Base-by-base conservation (phyloP, 2,888 invertebrate genomes). In the Mystacides longicornis region DNA sequence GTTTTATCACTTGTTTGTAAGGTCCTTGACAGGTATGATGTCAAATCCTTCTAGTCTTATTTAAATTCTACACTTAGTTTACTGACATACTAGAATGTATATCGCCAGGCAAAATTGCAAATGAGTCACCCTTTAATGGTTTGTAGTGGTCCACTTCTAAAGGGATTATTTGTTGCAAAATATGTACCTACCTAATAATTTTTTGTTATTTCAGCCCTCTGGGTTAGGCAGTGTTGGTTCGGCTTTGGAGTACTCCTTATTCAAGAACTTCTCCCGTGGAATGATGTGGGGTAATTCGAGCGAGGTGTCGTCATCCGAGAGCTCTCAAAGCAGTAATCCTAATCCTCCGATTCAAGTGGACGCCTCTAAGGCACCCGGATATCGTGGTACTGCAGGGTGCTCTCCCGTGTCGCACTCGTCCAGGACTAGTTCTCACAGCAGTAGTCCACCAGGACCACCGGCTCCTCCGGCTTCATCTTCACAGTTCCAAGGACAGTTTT, bases 351-450 rank as follows among this genome's bases (percentile, higher is more conserved):
- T 71, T 48, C 73, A 72, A 31, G 91, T 86, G 59, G 93, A 93
- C 73, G 89, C 87, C 3, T 85, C 90, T 47, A 94, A 93, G 72
- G 93, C 93, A 57, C 93, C 93, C 0, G 93, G 93, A 1, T 94
- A 93, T 71, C 82, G 93, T 65, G 90, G 88, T 52, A 85, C 81
- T 50, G 80, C 86, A 45, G 83, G 87, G 60, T 87, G 87, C 68
- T 89, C 89, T 5, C 90, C 90, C 0, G 85, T 86, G 16, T 60
- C 62, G 2, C 60, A 60, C 49, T 74, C 74, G 74, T 78, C 75
- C 63, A 73, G 74, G 65, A 71, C 75, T 23, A 74, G 73, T 21
- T 74, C 74, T 64, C 76, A 74, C 72, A 75, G 75, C 68, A 72
- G 72, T 64, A 76, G 75, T 61, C 76, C 70, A 61, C 75, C 76